Base-by-base conservation (phyloP, 2,797 vertebrate genomes). In the Enteromius anoplus region DNA sequence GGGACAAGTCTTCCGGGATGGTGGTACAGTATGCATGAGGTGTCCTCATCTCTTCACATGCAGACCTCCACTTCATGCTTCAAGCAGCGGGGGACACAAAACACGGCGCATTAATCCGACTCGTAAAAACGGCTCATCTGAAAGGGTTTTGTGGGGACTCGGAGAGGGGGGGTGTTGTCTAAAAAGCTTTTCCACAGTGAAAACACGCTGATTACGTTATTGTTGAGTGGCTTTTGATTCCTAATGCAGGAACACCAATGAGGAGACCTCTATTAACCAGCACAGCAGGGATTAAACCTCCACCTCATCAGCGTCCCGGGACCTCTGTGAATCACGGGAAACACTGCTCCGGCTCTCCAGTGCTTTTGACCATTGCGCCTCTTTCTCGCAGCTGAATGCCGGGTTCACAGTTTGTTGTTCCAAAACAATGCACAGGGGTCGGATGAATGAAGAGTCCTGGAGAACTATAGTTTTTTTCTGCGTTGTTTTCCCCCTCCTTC, bases 121-220 rank as follows among this genome's bases (percentile, higher is more conserved):
- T 91, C 92, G 94, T 94, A 94, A 94, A 95, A 92, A 94, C 84
- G 90, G 84, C 84, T 89, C 87, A 84, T 88, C 90, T 91, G 93
- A 95, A 94, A 92, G 64, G 87, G 91, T 93, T 96, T 94, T 95
- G 92, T 96, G 87, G 91, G 37, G 85, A 76, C 87, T 87, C 70
- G 91, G 93, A 94, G 90, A 89, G 90, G 91, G 92, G 92, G 90
- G 90, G 91, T 95, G 93, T 94, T 94, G 95, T 94, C 93, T 94
- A 92, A 95, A 93, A 91, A 90, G 91, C 90, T 94, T 95, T 93
- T 94, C 95, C 95, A 92, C 80, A 93, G 93, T 89, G 93, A 95
- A 96, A 97, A 96, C 95, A 96, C 89, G 94, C 95, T 93, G 96
- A 95, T 96, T 95, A 95, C 95, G 93, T 94, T 96, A 95, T 96